Base-by-base conservation (phyloP, 1,140 invertebrate genomes). In the Zaprionus vittiger region DNA sequence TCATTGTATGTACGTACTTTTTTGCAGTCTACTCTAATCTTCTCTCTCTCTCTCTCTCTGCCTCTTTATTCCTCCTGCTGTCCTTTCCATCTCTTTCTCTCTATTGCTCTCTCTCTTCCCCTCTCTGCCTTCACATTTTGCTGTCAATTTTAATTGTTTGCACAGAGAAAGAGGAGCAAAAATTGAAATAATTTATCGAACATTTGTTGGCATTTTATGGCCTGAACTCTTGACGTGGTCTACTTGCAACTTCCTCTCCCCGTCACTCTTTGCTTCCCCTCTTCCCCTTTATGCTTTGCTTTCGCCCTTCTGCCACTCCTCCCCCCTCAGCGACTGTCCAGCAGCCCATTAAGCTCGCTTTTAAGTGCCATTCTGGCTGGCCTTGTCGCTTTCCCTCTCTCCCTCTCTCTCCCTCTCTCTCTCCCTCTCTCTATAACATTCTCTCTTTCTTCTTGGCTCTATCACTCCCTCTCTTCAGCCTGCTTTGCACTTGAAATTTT, bases 81-180 rank as follows among this genome's bases (percentile, higher is more conserved):
- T 34, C n/a, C 5, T 47, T 47, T 17, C 6, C 17, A 3, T 14
- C 7, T 28, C 24, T 9, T 4, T 55, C 11, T 7, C n/a, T 4
- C 7, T 17, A 0, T 34, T 37, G 2, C 15, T 34, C 28, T 57
- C 22, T 11, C 24, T 31, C 12, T 31, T 11, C 15, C 1, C 9
- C 4, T 7, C 15, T 6, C 2, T 28, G 6, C 15, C 41, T 9
- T 15, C 2, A 15, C 14, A 5, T 7, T 6, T 78, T 75, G 83
- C 73, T 87, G 80, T 76, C 74, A 76, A 81, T 87, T 87, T 89
- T 87, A 87, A 87, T 87, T 87, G 84, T 79, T 89, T 76, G 74
- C 37, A 20, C 55, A 31, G 24, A 66, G 11, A 60, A 54, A 59
- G 38, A 9, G 41, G 7, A 12, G 14, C 37, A 67, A 73, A 64